A percentile compares a stretch with the other conserved stretches of the same genome.
phyloP scores from a whole-genome alignment of 35 echinoderm and acorn worm genomes.

The Stichopus chloronotus region DNA sequence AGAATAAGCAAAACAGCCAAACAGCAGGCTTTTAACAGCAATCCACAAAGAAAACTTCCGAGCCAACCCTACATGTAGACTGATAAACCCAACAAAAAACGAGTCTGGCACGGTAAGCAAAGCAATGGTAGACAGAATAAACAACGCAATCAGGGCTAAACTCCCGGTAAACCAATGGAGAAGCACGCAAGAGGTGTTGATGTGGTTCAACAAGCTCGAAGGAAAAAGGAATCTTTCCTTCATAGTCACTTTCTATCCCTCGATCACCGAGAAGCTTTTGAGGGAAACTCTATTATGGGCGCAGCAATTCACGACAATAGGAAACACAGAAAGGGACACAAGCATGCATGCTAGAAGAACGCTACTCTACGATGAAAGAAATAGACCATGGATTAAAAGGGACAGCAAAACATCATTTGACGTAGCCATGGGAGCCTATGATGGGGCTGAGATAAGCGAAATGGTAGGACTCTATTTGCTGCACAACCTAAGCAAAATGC shows the following conservation, averaged over 20 bases:
- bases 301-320: conserved; percentile 27
- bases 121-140: conserved; percentile 17
- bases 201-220: neutral
- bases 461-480: too few relatives aligned
- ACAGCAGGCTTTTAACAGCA: too few relatives aligned
- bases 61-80: conserved; percentile 46
- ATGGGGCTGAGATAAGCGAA: too few relatives aligned
- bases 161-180: conserved; percentile 7
- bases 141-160: neutral
- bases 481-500: too few relatives aligned
- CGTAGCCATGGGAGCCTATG: too few relatives aligned
- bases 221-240: neutral
- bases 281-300: conserved; percentile 12
- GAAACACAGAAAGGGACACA: too few relatives aligned
- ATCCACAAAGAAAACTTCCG: conserved; percentile 67
- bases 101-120: conserved; percentile 54
- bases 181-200: too few relatives aligned
- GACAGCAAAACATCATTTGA: too few relatives aligned
- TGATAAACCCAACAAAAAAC: conserved; percentile 62
- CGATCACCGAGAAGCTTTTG: neutral
- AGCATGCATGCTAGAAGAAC: too few relatives aligned
- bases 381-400: too few relatives aligned
- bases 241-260: neutral
- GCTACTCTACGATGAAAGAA: too few relatives aligned
- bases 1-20: neutral